Conservation (phyloP, 2,888 invertebrate genomes). For the Siphlonurus alternatus region DNA sequence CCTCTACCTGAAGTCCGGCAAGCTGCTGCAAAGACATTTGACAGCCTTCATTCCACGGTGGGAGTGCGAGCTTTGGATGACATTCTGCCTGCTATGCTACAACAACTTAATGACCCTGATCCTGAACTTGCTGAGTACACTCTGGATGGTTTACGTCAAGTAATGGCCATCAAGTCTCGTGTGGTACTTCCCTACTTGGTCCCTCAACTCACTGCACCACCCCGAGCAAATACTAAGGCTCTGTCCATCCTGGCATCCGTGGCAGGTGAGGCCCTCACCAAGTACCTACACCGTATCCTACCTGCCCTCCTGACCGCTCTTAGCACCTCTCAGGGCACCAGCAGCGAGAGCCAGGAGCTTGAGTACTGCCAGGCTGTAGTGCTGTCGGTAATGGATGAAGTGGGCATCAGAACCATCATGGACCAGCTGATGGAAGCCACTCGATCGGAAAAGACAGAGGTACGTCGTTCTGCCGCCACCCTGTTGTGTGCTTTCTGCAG, state of each 20-base stretch:
- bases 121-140: conserved; percentile 69
- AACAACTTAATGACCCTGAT: conserved; percentile 63
- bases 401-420: conserved; percentile 72
- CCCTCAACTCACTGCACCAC: conserved; percentile 77
- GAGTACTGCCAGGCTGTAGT: conserved; percentile 89
- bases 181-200: conserved; percentile 93
- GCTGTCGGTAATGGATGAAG: conserved; percentile 74
- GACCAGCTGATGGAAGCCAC: conserved; percentile 69
- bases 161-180: conserved; percentile 91
- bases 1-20: conserved; percentile 79
- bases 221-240: conserved; percentile 76
- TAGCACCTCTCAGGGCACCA: conserved; percentile 45
- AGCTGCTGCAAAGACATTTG: conserved; percentile 94
- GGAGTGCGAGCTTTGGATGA: conserved; percentile 91
- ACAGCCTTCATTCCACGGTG: conserved; percentile 85
- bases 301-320: conserved; percentile 73
- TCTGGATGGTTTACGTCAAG: conserved; percentile 76
- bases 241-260: conserved; percentile 86
- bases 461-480: conserved; percentile 68
- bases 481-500: conserved; percentile 79
- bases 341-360: conserved; percentile 50
- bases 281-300: conserved; percentile 79
- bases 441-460: conserved; percentile 40
- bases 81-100: conserved; percentile 82
- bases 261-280: conserved; percentile 81